Conservation (phyloP, 1,140 invertebrate species). For the Zaprionus capensis region DNA sequence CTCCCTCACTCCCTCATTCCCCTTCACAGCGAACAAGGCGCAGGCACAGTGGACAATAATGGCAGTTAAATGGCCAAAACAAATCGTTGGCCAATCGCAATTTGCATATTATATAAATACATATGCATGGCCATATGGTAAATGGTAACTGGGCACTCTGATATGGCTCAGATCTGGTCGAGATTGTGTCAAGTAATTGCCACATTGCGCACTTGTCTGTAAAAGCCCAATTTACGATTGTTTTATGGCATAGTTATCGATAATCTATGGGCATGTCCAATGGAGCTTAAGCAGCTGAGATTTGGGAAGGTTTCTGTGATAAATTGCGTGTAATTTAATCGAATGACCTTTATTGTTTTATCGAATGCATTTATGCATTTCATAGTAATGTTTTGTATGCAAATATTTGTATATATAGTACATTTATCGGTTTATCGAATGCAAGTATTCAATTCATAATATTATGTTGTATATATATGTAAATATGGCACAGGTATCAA, state of each 20-base stretch:
- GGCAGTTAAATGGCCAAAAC: conserved; percentile 51
- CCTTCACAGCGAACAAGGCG: background rate
- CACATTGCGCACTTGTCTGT: conserved; percentile 17
- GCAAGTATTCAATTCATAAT: no score
- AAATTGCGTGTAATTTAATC: background rate
- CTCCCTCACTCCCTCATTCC: no score
- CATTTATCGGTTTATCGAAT: background rate
- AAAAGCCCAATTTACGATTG: conserved; percentile 23
- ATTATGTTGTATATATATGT: no score
- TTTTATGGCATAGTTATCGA: conserved; percentile 32
- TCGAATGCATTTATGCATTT: no score
- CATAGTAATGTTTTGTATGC: background rate
- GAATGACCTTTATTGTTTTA: no score
- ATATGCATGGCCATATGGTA: conserved; percentile 23
- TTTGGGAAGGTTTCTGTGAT: background rate
- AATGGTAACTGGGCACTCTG: conserved; percentile 1
- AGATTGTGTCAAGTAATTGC: conserved; percentile 51
- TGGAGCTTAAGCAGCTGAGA: background rate
- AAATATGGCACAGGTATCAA: no score
- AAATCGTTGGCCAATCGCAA: conserved; percentile 45
- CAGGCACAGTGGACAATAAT: conserved; percentile 51
- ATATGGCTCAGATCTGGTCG: conserved; percentile 20
- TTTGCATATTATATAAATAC: conserved; percentile 39
- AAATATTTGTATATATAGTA: background rate
- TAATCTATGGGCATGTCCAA: conserved; percentile 2